Conservation (phyloP, 2,797 vertebrate genomes). For the Chanos chanos region DNA sequence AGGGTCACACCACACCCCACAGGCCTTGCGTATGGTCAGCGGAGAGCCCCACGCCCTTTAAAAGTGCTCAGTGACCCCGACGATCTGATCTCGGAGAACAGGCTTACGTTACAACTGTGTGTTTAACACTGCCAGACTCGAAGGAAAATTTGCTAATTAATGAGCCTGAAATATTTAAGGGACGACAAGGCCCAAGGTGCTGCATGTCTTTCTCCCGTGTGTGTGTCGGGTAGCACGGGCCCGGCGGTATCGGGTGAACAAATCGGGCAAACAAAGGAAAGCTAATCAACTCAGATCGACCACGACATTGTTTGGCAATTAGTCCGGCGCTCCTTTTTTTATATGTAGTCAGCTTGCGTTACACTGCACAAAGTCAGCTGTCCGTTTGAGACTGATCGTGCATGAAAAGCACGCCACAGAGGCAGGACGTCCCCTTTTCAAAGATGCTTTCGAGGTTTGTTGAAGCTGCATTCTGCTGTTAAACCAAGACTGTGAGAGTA, state of each 20-base stretch:
- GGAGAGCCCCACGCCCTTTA: no score
- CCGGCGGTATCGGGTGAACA: slow-evolving; percentile 54
- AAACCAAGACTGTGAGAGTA: no score
- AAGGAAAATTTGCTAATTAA: slow-evolving; percentile 59
- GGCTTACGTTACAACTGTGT: slow-evolving; percentile 57
- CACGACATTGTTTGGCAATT: slow-evolving; percentile 43
- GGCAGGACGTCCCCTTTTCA: not conserved
- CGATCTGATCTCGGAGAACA: slow-evolving; percentile 11
- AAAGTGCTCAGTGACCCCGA: slow-evolving; percentile 14
- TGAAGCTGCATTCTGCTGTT: no score
- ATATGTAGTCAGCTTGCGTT: no score
- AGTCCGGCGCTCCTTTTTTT: slow-evolving; percentile 45
- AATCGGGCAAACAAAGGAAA: slow-evolving; percentile 57
- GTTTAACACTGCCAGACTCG: slow-evolving; percentile 53
- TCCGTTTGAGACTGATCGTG: not conserved
- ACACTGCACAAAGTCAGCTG: not conserved
- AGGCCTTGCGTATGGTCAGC: no score
- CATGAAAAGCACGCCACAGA: not conserved
- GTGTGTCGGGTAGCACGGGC: slow-evolving; percentile 32
- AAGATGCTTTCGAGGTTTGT: no score
- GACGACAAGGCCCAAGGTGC: slow-evolving; percentile 52
- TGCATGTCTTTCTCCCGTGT: slow-evolving; percentile 53
- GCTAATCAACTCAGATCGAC: slow-evolving; percentile 58
- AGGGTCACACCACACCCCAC: no score
- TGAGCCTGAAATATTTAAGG: slow-evolving; percentile 61